phyloP scores from a whole-genome alignment of 2,888 invertebrate species.

The Alloplasta piceator region DNA sequence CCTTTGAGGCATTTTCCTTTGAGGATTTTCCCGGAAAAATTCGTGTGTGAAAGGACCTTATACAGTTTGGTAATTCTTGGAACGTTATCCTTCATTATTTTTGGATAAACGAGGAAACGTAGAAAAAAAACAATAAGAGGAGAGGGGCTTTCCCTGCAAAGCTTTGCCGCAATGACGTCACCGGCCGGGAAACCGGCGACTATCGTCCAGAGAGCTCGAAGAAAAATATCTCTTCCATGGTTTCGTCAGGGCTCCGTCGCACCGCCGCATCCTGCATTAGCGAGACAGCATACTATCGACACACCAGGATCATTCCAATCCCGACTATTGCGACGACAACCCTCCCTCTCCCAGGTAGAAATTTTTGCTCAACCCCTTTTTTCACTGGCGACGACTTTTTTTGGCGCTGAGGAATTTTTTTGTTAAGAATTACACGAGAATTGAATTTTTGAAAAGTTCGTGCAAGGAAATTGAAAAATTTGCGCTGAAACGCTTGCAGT shows the following conservation, averaged over 20 bases:
- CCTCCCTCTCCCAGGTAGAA: slow-evolving; percentile 86
- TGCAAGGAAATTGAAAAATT: too few species aligned
- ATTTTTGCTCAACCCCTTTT: slow-evolving; percentile 32
- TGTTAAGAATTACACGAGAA: too few species aligned
- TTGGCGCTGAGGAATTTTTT: not conserved
- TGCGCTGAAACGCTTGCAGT: too few species aligned
- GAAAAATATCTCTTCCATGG: slow-evolving; percentile 96
- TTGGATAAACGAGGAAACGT: not conserved
- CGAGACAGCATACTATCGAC: slow-evolving; percentile 95
- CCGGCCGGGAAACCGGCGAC: slow-evolving; percentile 80
- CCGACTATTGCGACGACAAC: slow-evolving; percentile 88
- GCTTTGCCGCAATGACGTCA: slow-evolving; percentile 77
- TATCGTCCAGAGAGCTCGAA: slow-evolving; percentile 87
- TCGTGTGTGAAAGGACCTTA: not conserved
- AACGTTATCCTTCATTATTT: too few species aligned
- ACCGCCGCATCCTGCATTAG: slow-evolving; percentile 89
- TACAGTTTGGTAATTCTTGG: too few species aligned
- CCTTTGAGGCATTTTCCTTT: not conserved
- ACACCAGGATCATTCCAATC: slow-evolving; percentile 94
- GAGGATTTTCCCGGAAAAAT: not conserved
- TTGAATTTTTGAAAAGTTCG: too few species aligned
- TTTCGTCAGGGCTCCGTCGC: slow-evolving; percentile 92
- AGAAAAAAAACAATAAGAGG: slow-evolving; percentile 79
- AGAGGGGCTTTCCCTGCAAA: slow-evolving; percentile 72
- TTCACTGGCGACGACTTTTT: not conserved